Base-by-base conservation (phyloP, 1,140 invertebrate genomes). In the Camponotus vicinus region DNA sequence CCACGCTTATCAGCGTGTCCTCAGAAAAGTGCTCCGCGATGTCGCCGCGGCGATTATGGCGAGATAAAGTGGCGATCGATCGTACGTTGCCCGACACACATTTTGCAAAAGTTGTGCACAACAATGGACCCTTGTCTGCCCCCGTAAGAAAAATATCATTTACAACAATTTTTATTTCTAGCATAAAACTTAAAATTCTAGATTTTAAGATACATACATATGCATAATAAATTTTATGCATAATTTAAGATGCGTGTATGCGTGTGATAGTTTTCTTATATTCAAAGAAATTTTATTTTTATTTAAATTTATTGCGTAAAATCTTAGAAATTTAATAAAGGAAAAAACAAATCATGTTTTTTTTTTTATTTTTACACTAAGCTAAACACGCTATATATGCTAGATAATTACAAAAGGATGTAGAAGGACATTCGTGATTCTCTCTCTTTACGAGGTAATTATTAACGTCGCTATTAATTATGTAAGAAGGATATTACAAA, bases 11-110 rank as follows among this genome's bases (percentile, higher is more conserved):
- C 79, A 83, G 79, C 69, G 69, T 83, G 79, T 83, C 79, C 69
- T 83, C 79, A 75, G 79, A 83, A 83, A 83, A 83, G 79, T 73
- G 79, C 79, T 73, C 55, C 79, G 77, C 77, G 79, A 83, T 83
- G 79, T 83, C 79, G 79, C 79, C 67, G 79, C 69, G 52, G 40
- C 55, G 79, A 83, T 83, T 83, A 83, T 57, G 61, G 69, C 55
- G 79, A 83, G 79, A 83, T 83, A 83, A 83, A 83, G 37, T 49
- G 79, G 34, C 79, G 79, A 83, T 83, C 79, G 79, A 83, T 83
- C 69, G 55, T 59, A 32, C 45, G 49, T 37, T 55, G 64, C 49
- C 18, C 67, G 79, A 57, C 55, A 83, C 57, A 83, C 52, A 67
- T 83, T 73, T 61, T 45, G 55, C 69, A 18, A 83, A 61, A 83